Percentiles rank a stretch among this genome's conserved stretches.
phyloP scores from a whole-genome alignment of 2,888 invertebrate genomes.

The Labia minor region DNA sequence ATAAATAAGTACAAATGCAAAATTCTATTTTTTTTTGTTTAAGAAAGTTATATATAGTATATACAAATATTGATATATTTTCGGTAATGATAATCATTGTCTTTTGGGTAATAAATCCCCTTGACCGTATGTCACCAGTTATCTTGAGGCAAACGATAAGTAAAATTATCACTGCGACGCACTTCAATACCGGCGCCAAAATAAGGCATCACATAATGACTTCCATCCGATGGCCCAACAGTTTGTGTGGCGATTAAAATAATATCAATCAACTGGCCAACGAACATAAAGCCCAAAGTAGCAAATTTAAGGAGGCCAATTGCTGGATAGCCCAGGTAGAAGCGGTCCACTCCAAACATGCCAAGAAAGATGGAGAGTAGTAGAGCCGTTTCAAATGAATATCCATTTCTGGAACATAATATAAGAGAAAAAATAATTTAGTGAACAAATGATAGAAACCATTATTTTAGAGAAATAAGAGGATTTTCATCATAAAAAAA shows the following conservation, averaged over 20 bases:
- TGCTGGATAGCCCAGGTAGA: conserved; percentile 97
- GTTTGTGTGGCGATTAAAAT: conserved; percentile 91
- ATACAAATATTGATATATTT: no score
- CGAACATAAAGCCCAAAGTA: conserved; percentile 91
- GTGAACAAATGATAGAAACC: no score
- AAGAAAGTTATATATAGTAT: no score
- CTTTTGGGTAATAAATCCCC: no score
- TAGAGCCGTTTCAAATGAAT: conserved; percentile 82
- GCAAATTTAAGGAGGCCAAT: conserved; percentile 89
- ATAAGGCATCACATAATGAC: conserved; percentile 84
- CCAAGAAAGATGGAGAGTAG: conserved; percentile 92
- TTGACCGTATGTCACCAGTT: conserved; percentile 57
- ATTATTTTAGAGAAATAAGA: no score
- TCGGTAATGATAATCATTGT: background rate
- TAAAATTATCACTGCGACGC: conserved; percentile 71
- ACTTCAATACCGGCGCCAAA: conserved; percentile 80
- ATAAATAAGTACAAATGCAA: conserved; percentile 13
- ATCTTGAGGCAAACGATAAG: conserved; percentile 66
- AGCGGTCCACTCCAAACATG: conserved; percentile 94
- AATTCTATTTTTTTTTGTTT: background rate
- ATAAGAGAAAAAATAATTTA: conserved; percentile 19
- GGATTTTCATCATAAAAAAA: no score
- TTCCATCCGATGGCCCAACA: conserved; percentile 89
- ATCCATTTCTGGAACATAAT: conserved; percentile 67
- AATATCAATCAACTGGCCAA: conserved; percentile 90